Percentiles rank a stretch among this genome's conserved stretches.
Evolutionary conservation across 2,888 invertebrate genomes (phyloP).

Genomic region (Parnassius smintheus): DNA sequence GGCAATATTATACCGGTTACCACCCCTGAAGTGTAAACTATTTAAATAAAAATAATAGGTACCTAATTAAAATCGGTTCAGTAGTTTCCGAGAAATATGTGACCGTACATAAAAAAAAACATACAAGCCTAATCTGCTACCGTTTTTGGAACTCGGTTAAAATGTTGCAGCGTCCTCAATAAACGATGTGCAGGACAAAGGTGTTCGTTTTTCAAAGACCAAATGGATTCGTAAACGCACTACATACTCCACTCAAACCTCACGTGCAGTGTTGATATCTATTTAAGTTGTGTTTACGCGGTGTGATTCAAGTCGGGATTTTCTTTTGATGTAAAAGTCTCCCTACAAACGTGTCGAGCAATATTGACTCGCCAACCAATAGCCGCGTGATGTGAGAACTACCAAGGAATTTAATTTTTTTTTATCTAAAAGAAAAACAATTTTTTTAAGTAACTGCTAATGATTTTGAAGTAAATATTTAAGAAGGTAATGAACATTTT

Average conservation of each 20-base stretch:
- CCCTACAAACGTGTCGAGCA: constrained; percentile 52
- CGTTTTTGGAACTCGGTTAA: too few relatives aligned
- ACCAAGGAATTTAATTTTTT: background rate
- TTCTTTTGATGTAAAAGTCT: constrained; percentile 73
- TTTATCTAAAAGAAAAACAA: too few relatives aligned
- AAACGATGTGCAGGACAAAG: background rate
- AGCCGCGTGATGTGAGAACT: constrained; percentile 23
- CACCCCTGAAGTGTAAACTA: too few relatives aligned
- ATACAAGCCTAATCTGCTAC: too few relatives aligned
- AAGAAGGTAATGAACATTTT: too few relatives aligned
- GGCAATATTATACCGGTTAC: too few relatives aligned
- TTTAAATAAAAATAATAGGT: too few relatives aligned
- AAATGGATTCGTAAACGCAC: constrained; percentile 14
- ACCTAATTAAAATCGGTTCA: too few relatives aligned
- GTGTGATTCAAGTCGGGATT: constrained; percentile 51
- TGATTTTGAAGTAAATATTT: too few relatives aligned
- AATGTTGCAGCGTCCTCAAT: background rate
- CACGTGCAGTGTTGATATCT: constrained; percentile 14
- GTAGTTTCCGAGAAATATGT: too few relatives aligned
- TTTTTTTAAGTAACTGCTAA: too few relatives aligned
- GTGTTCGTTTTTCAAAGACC: constrained; percentile 10
- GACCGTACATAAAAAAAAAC: too few relatives aligned
- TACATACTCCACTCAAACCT: constrained; percentile 26
- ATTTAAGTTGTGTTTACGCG: constrained; percentile 42
- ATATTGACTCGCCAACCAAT: constrained; percentile 62